Conservation (phyloP, 2,888 invertebrate genomes). For the Alcis repandata region DNA sequence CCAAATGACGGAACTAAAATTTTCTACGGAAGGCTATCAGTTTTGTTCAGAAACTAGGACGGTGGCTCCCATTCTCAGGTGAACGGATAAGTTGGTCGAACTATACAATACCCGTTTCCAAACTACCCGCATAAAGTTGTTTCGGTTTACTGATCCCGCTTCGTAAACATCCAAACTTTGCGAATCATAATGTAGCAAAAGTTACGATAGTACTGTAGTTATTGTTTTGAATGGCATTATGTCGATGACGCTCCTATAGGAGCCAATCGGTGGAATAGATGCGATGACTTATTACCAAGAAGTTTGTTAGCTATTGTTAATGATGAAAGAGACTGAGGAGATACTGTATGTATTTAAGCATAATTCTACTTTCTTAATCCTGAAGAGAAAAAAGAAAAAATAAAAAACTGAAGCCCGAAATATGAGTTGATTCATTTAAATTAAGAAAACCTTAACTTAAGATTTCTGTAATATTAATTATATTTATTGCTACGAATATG, state of each 20-base stretch:
- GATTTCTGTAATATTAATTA: no score
- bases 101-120: slow-evolving; percentile 24
- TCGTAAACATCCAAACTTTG: slow-evolving; percentile 35
- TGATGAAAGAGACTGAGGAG: not conserved
- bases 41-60: not conserved
- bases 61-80: not conserved
- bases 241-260: slow-evolving; percentile 45
- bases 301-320: slow-evolving; percentile 8
- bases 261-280: slow-evolving; percentile 42
- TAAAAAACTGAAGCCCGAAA: no score
- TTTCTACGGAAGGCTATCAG: not conserved
- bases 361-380: no score
- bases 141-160: slow-evolving; percentile 32
- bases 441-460: no score
- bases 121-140: slow-evolving; percentile 38
- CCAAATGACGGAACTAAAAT: not conserved
- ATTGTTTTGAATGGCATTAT: slow-evolving; percentile 46
- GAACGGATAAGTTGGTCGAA: not conserved
- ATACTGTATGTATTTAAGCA: no score
- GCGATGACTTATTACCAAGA: slow-evolving; percentile 5
- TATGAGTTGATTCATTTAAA: no score
- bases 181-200: slow-evolving; percentile 31
- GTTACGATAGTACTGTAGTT: slow-evolving; percentile 38
- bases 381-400: no score
- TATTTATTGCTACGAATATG: not conserved